Evolutionary conservation across 2,888 invertebrate species (phyloP), one percentile per base, ranked within the genome.

Genomic region (Hybos culiciformis): DNA sequence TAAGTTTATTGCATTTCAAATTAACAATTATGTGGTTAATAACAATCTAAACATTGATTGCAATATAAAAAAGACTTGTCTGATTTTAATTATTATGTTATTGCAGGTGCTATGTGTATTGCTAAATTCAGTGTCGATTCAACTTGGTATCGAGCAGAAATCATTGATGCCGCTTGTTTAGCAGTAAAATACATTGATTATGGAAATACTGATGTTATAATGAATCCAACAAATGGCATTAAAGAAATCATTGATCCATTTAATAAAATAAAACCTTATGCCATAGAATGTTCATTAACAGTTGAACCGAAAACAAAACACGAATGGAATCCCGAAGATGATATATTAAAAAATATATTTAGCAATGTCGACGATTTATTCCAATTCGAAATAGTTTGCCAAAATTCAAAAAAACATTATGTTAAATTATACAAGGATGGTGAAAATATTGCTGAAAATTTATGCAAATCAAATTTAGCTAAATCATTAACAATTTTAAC

Each of bases 111-210:
- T 1, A 56, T 77, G 1, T 85, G 84, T 53, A 70, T 79, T 38
- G 91, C 92, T 1, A 78, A 82, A 55, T 93, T 87, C 61, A 75
- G 79, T 0, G 79, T 77, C 2, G 90, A 94, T 58, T 80, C 82
- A 32, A 74, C 74, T 48, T 97, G 96, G 94, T 96, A 96, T 62
- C 74, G 96, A 45, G 94, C 92, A 0, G 79, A 79, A 57, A 80
- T 96, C 8, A 74, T 92, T 32, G 88, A 87, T 58, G 74, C 74
- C 6, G 83, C 84, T 48, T 78, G 83, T 31, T 83, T 78, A 9
- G 83, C 82, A 0, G 76, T 85, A 2, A 73, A 82, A 24, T 85
- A 84, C 53, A 74, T 83, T 12, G 86, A 86, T 58, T 84, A 76
- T 53, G 85, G 85, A 9, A 84, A 83, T 55, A 83, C 83, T 0